Evolutionary conservation across 1,140 invertebrate genomes (phyloP), one percentile per base, ranked within the genome.

Genomic region (Mycetomoellerius zeteki): DNA sequence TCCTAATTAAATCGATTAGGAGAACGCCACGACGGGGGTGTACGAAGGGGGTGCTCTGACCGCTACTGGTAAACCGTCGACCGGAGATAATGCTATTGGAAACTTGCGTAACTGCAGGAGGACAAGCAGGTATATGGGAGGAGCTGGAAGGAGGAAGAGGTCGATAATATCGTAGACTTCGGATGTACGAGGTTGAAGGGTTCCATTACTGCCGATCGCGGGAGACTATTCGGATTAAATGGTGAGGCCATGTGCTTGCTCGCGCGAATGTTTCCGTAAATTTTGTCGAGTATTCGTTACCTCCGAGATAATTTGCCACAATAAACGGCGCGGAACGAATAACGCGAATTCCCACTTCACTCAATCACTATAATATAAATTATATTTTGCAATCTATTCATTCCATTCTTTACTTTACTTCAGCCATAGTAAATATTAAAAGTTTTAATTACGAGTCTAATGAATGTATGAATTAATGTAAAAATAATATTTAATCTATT

Each of bases 1-100:
- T 86, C 56, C 84, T 88, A 86, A 90, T 91, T 87, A 86, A 90
- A 89, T 91, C 82, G 65, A 89, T 91, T 90, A 86, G 33, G 60
- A 65, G 33, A 3, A 19, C 19, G 10, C 30, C 37, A 43, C 0
- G n/a, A 27, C 60, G 30, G 5, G n/a, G 14, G 3, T 56, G 58
- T 71, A 78, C 75, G 75, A 86, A 77, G 78, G 54, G 47, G 69
- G 65, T 90, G 69, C 12, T 52, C 30, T 85, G 58, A 37, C 27
- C 72, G 58, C 72, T 47, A 67, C 80, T 47, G 86, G 65, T 76
- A 60, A 84, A 67, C 85, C 80, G 80, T 58, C 75, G 65, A 78
- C 24, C 52, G 64, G 62, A 69, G 88, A 84, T 91, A 89, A 91
- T 85, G 77, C 64, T 72, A 90, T 88, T 88, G 75, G 82, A 71